A percentile compares a stretch with the other conserved stretches of the same genome.
Evolutionary conservation across 2,797 vertebrate species (phyloP).

Genomic region (Pseudochirops cupreus): DNA sequence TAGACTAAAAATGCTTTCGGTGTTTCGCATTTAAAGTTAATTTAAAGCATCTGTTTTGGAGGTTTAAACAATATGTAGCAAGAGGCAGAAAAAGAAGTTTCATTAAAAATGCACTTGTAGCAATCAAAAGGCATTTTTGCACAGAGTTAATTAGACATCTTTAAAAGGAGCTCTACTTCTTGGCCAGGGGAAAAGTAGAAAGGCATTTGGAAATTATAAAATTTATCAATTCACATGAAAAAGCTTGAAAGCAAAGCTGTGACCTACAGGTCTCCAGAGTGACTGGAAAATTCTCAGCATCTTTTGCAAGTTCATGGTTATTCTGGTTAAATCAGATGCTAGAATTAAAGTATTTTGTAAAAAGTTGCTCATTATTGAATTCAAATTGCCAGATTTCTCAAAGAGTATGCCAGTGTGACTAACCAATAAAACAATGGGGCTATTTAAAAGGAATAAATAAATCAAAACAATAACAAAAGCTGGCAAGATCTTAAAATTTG

Average conservation of each 20-base stretch:
- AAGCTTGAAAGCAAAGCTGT: slow-evolving; percentile 63
- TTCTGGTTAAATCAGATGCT: slow-evolving; percentile 58
- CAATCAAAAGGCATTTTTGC: slow-evolving; percentile 43
- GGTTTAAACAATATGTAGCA: slow-evolving; percentile 57
- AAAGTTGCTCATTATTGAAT: slow-evolving; percentile 60
- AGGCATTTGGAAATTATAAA: slow-evolving; percentile 43
- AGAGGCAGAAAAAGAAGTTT: slow-evolving; percentile 33
- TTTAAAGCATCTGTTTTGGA: slow-evolving; percentile 53
- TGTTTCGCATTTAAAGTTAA: slow-evolving; percentile 55
- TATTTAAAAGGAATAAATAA: slow-evolving; percentile 50
- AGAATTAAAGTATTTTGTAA: slow-evolving; percentile 52
- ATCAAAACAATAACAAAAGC: slow-evolving; percentile 68
- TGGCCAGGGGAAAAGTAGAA: slow-evolving; percentile 37
- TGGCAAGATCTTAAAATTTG: slow-evolving; percentile 46
- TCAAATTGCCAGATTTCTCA: slow-evolving; percentile 68
- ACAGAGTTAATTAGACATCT: slow-evolving; percentile 57
- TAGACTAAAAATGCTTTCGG: slow-evolving; percentile 38
- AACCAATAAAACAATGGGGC: slow-evolving; percentile 28
- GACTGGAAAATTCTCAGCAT: slow-evolving; percentile 38
- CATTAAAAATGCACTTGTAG: slow-evolving; percentile 43
- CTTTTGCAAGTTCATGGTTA: slow-evolving; percentile 44
- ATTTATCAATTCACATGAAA: slow-evolving; percentile 52
- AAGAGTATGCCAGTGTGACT: slow-evolving; percentile 47
- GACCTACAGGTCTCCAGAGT: slow-evolving; percentile 44
- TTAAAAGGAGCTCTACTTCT: slow-evolving; percentile 31